Evolutionary conservation across 2,113 vertebrate species (phyloP).

Genomic region (Nothobranchius furzeri): DNA sequence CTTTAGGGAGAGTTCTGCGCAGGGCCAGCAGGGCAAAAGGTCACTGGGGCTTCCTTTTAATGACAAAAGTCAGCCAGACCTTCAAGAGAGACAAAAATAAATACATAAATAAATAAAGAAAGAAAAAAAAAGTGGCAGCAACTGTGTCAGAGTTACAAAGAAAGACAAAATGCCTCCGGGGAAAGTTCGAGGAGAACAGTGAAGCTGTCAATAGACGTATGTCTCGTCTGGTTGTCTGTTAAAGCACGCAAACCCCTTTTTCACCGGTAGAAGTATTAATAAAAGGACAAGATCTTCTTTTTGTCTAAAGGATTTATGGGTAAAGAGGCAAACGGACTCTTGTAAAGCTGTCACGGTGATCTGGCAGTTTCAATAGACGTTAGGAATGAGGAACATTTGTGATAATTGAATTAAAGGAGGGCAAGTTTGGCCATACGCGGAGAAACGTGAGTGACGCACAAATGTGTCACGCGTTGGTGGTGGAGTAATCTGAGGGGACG

Average conservation of each 20-base stretch:
- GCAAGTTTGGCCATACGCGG: constrained; percentile 52
- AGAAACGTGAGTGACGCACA: constrained; percentile 27
- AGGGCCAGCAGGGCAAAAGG: constrained; percentile 61
- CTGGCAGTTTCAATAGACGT: constrained; percentile 45
- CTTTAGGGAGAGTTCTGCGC: constrained; percentile 58
- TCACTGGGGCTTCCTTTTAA: constrained; percentile 39
- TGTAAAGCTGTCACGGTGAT: constrained; percentile 55
- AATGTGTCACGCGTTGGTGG: constrained; percentile 40
- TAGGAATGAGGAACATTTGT: constrained; percentile 57
- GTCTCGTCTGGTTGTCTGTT: constrained; percentile 28
- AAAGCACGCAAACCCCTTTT: constrained; percentile 32
- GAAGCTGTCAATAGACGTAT: constrained; percentile 14
- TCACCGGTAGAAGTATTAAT: constrained; percentile 40
- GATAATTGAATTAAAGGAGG: constrained; percentile 49
- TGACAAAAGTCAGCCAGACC: constrained; percentile 26
- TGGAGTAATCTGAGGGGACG: constrained; percentile 55
- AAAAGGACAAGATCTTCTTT: constrained; percentile 44
- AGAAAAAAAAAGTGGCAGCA: constrained; percentile 6
- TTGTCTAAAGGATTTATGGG: constrained; percentile 65
- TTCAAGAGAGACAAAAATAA: not conserved
- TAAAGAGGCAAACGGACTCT: constrained; percentile 42
- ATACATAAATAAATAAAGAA: no score
- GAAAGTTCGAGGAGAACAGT: constrained; percentile 20
- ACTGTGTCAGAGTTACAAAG: not conserved
- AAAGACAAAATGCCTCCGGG: constrained; percentile 24